Evolutionary conservation across 2,797 vertebrate species (phyloP).

Genomic region (Manis pentadactyla): DNA sequence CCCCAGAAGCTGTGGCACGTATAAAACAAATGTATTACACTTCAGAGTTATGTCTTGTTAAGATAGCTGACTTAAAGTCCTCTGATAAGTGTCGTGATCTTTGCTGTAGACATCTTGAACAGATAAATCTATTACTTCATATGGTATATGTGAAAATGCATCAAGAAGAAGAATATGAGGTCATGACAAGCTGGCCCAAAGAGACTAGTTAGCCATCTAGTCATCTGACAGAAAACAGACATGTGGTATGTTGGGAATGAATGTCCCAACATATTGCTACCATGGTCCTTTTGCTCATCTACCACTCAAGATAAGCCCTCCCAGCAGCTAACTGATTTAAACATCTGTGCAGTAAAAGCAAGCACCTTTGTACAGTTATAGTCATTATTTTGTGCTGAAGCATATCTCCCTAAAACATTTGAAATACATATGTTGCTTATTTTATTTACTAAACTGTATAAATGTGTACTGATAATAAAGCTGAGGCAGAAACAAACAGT

Average conservation of each 20-base stretch:
- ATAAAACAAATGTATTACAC: neutral
- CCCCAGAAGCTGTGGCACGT: neutral
- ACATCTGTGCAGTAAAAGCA: neutral
- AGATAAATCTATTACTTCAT: neutral
- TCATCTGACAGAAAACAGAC: neutral
- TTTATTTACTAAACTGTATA: neutral
- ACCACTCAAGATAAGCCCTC: neutral
- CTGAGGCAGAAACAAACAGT: conserved; percentile 36
- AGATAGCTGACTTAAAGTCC: neutral
- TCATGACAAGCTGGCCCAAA: neutral
- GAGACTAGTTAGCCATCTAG: neutral
- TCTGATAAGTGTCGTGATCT: neutral
- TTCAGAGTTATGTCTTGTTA: neutral
- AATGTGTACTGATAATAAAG: neutral
- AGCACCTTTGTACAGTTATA: neutral
- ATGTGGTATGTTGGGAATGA: neutral
- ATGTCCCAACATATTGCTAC: neutral
- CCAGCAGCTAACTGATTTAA: neutral
- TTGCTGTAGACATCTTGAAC: neutral
- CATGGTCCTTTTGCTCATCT: neutral
- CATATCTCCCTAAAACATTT: neutral
- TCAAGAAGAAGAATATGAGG: neutral
- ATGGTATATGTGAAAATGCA: neutral
- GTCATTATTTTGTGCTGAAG: neutral
- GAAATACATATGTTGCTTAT: neutral